Evolutionary conservation across 2,113 vertebrate species (phyloP).

Genomic region (Platichthys stellatus): DNA sequence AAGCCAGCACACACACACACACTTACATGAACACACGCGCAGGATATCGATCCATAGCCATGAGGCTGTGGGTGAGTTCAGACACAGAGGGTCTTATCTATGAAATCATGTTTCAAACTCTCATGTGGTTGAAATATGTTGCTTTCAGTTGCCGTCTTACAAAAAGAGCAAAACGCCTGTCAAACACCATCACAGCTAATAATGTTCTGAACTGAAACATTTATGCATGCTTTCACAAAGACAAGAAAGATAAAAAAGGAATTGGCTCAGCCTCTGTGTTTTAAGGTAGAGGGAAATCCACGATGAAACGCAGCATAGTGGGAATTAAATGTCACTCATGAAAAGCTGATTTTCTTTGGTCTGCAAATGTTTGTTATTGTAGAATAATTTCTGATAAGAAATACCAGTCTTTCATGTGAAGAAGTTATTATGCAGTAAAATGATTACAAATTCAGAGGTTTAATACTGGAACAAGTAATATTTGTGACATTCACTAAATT

Average conservation of each 20-base stretch:
- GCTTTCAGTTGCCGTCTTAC: conserved; percentile 10
- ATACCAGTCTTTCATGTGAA: background rate
- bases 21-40: conserved; percentile 1
- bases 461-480: background rate
- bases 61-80: conserved; percentile 21
- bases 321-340: background rate
- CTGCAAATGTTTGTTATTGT: background rate
- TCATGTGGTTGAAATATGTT: conserved; percentile 8
- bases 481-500: background rate
- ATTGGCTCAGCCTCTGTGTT: background rate
- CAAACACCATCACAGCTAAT: conserved; percentile 23
- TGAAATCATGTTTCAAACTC: conserved; percentile 35
- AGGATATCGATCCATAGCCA: conserved; percentile 30
- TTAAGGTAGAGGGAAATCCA: conserved; percentile 4
- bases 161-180: background rate
- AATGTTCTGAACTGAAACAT: conserved; percentile 32
- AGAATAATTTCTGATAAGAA: conserved; percentile 3
- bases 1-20: conserved; percentile 13
- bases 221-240: background rate
- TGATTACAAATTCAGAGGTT: background rate
- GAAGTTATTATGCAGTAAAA: background rate
- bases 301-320: background rate
- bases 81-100: conserved; percentile 23
- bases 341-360: conserved; percentile 8
- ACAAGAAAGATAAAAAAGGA: background rate